phyloP scores from a whole-genome alignment of 2,797 vertebrate species.

The Cryptoprocta ferox region DNA sequence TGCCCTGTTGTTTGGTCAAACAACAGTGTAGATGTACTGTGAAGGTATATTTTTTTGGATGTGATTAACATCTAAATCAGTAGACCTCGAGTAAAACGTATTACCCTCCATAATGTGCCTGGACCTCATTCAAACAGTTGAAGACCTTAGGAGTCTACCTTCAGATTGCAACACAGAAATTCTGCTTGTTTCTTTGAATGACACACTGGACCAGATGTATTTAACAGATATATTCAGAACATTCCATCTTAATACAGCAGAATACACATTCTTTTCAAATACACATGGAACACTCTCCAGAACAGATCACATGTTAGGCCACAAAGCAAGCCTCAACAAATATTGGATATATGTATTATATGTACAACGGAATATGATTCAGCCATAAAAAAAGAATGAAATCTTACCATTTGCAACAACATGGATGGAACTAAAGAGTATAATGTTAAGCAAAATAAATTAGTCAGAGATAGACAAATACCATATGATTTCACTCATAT shows the following conservation, averaged over 20 bases:
- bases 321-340: background rate
- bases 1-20: constrained; percentile 28
- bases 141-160: background rate
- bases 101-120: background rate
- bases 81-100: background rate
- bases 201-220: background rate
- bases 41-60: background rate
- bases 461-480: background rate
- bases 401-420: background rate
- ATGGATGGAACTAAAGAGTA: background rate
- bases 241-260: background rate
- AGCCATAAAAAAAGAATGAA: background rate
- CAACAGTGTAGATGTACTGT: background rate
- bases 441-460: background rate
- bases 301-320: background rate
- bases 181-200: background rate
- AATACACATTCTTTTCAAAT: background rate
- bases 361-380: background rate
- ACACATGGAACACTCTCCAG: background rate
- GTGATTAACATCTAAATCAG: background rate
- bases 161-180: background rate
- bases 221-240: background rate
- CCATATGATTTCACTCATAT: background rate
- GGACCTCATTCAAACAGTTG: background rate
- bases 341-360: too few relatives aligned